A percentile compares a stretch with the other conserved stretches of the same genome.
phyloP scores from a whole-genome alignment of 2,888 invertebrate species.

The Eupeodes latifasciatus region DNA sequence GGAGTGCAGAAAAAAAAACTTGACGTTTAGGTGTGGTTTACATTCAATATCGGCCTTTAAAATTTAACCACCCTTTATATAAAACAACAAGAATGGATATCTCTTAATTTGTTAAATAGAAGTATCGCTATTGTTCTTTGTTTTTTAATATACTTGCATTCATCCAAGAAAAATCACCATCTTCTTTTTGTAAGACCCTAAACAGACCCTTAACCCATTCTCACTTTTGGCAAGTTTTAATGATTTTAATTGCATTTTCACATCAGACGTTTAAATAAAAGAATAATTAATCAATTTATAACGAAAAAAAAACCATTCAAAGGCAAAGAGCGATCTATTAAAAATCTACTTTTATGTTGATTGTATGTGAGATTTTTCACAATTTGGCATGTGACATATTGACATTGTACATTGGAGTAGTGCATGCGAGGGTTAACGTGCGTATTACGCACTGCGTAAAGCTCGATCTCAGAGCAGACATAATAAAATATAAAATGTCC shows the following conservation, averaged over 20 bases:
- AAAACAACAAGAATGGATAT: no score
- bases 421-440: not conserved
- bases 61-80: no score
- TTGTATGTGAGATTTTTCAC: not conserved
- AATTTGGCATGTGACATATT: constrained; percentile 10
- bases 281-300: constrained; percentile 37
- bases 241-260: constrained; percentile 45
- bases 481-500: not conserved
- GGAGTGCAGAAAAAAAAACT: no score
- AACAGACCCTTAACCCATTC: not conserved
- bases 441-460: no score
- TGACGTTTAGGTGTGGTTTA: no score
- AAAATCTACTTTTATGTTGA: not conserved
- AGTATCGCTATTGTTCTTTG: no score
- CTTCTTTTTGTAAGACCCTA: no score
- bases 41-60: no score
- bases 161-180: no score
- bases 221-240: not conserved
- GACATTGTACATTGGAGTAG: not conserved
- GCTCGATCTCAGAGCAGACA: not conserved
- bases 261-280: not conserved
- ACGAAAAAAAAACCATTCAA: not conserved
- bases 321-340: not conserved
- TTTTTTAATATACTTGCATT: no score
- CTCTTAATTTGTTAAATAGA: no score